Conservation (phyloP, 2,888 invertebrate genomes). For the Atethmia centrago region DNA sequence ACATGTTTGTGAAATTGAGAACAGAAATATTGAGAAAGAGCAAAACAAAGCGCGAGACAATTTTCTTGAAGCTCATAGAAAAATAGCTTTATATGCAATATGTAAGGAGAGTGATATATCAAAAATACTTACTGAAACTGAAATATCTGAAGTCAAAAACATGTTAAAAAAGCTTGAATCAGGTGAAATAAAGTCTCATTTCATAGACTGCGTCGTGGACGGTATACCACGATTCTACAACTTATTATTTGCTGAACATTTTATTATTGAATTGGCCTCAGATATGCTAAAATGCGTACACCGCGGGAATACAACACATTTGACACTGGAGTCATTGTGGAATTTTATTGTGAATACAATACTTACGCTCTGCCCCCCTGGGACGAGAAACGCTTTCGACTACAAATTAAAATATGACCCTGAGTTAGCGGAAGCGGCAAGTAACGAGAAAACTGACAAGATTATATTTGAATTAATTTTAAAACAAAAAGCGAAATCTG, state of each 20-base stretch:
- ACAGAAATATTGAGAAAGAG: constrained; percentile 40
- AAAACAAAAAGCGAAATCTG: constrained; percentile 56
- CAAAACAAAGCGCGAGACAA: constrained; percentile 50
- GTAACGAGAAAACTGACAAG: constrained; percentile 58
- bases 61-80: constrained; percentile 69
- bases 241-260: constrained; percentile 72
- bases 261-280: constrained; percentile 64
- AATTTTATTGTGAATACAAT: constrained; percentile 67
- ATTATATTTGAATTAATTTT: constrained; percentile 69
- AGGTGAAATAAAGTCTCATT: constrained; percentile 65
- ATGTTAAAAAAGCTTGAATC: constrained; percentile 65
- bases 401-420: constrained; percentile 72
- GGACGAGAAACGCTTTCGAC: constrained; percentile 69
- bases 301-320: constrained; percentile 11
- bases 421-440: constrained; percentile 53
- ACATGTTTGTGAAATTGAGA: constrained; percentile 53
- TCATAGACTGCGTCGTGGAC: constrained; percentile 68
- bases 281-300: constrained; percentile 56
- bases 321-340: constrained; percentile 62
- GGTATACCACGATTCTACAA: constrained; percentile 71
- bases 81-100: constrained; percentile 70
- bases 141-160: constrained; percentile 66
- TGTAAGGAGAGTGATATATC: constrained; percentile 68
- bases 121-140: constrained; percentile 65
- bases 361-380: constrained; percentile 61